Evolutionary conservation across 92 coral and sea anemone species (phyloP), one percentile per base, ranked within the genome.

Genomic region (Hydrozoanthus gracilis): DNA sequence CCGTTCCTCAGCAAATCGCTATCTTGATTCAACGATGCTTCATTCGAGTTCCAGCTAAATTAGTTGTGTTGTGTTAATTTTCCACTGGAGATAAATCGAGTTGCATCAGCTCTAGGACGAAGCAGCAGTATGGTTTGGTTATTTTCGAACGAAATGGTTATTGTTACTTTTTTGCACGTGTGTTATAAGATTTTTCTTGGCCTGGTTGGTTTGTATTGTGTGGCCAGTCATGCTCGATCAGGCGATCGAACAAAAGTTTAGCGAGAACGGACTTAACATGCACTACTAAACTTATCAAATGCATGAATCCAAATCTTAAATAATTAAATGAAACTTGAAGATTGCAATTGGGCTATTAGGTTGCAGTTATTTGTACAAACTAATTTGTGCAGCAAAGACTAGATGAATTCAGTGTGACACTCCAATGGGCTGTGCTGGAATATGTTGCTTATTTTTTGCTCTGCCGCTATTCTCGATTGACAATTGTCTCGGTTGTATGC

Each of bases 291-390:
- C 7, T 44, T 46, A 50, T 18, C 73, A 48, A 80, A 65, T 48
- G 56, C 58, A 48, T 48, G 72, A 73, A 64, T 65, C 60, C 44
- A 80, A 62, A 80, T 47, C n/a, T 45, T 80, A 65, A 86, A 90
- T 90, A 79, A 90, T 90, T 90, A 72, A 87, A 87, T 82, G 88
- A 55, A 87, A 73, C 86, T 86, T 87, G 83, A 76, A 86, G 85
- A 86, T 90, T 87, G 78, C 62, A 75, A 79, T 76, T 75, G 84
- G 71, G 39, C 80, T 82, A 86, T 82, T 75, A 12, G 78, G 18
- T 79, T 68, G 83, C 69, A 90, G 82, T 90, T 82, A 66, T 80
- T 80, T 13, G 35, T 62, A 80, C 13, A 39, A 4, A 18, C 39
- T 48, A 70, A 64, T 64, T 80, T 80, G 46, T 64, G 60, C 73